phyloP scores from a whole-genome alignment of 2,888 invertebrate species.

The Imbricaverruca yamaguchii region DNA sequence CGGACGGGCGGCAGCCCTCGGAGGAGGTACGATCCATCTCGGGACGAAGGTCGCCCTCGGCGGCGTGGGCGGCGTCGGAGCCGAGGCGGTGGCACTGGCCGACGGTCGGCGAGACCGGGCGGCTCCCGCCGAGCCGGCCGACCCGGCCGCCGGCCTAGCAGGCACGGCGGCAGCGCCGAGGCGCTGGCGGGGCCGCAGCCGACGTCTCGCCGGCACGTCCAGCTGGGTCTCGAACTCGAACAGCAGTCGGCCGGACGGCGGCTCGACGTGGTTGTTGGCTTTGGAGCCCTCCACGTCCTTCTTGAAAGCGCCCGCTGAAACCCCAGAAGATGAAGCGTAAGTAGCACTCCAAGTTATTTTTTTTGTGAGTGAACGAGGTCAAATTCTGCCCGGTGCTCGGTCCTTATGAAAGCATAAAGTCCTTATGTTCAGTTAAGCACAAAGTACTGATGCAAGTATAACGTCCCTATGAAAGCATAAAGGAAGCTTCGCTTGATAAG shows the following conservation, averaged over 20 bases:
- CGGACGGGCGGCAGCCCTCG: not conserved
- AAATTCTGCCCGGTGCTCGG: no score
- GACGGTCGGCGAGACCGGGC: not conserved
- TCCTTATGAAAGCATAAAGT: no score
- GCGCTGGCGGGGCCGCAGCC: not conserved
- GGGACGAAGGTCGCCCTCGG: not conserved
- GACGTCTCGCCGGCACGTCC: not conserved
- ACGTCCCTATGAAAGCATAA: no score
- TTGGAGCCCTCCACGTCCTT: not conserved
- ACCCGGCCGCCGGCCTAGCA: no score
- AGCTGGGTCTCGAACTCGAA: constrained; percentile 16
- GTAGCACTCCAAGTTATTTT: no score
- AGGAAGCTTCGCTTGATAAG: no score
- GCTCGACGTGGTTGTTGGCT: not conserved
- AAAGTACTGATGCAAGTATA: no score
- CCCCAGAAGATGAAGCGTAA: no score
- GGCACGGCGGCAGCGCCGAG: no score
- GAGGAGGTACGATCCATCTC: not conserved
- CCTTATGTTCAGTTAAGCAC: no score
- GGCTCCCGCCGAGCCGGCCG: no score
- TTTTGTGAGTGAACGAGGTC: no score
- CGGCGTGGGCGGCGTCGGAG: not conserved
- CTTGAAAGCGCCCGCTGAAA: not conserved
- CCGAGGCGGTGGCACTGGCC: not conserved
- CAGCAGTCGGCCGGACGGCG: not conserved